A percentile compares a stretch with the other conserved stretches of the same genome.
phyloP scores from a whole-genome alignment of 1,140 invertebrate species.

The Apis dorsata region DNA sequence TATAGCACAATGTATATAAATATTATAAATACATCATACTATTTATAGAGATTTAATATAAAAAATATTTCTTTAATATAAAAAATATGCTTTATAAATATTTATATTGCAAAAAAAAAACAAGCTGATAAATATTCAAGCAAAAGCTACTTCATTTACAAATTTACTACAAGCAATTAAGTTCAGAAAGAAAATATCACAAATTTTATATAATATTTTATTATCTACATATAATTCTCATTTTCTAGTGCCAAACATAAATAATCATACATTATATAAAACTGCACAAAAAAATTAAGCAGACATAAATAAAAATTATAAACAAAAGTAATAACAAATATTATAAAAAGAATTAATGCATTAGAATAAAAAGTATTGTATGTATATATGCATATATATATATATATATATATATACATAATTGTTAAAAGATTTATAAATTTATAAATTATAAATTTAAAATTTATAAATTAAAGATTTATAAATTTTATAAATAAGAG shows the following conservation, averaged over 20 bases:
- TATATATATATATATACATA: no score
- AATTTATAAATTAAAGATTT: no score
- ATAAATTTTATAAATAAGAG: no score
- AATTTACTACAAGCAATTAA: slow-evolving; percentile 48
- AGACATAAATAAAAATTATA: not conserved
- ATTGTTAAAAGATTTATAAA: not conserved
- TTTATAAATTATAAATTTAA: no score
- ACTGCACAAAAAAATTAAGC: not conserved
- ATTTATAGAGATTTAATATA: not conserved
- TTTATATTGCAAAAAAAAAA: not conserved
- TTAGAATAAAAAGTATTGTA: not conserved
- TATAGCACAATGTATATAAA: not conserved
- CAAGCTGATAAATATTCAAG: slow-evolving; percentile 43
- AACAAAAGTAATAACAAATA: not conserved
- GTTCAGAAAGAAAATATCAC: not conserved
- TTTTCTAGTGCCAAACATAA: not conserved
- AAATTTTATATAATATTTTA: not conserved
- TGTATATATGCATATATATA: no score
- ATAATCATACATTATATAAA: not conserved
- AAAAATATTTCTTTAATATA: not conserved
- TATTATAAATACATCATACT: not conserved
- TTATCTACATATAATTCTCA: not conserved
- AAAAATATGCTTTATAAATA: not conserved
- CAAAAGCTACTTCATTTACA: slow-evolving; percentile 42
- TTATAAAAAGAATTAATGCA: not conserved